Conservation (phyloP, 2,113 vertebrate genomes). For the Pelecanus crispus region DNA sequence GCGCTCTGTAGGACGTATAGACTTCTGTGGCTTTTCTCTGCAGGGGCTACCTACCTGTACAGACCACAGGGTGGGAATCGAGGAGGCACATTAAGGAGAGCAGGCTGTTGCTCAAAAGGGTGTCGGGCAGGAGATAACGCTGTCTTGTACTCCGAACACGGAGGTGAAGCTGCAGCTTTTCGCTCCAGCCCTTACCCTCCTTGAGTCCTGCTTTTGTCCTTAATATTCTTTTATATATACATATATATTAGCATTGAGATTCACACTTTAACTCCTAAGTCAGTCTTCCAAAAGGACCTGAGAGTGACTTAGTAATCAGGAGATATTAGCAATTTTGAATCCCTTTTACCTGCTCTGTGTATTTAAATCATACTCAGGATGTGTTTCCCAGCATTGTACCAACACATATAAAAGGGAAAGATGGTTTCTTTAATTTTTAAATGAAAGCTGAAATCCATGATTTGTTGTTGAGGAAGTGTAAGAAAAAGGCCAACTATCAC, state of each 20-base stretch:
- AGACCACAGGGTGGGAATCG: not conserved
- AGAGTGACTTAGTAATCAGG: not conserved
- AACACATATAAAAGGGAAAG: not conserved
- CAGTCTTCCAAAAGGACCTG: not conserved
- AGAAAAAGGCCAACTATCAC: not conserved
- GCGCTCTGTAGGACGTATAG: not conserved
- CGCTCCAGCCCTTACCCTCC: not conserved
- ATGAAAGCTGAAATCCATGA: not conserved
- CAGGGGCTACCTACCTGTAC: not conserved
- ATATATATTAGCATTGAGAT: not conserved
- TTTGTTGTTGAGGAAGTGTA: not conserved
- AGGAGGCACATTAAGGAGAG: not conserved
- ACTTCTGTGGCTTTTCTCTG: not conserved
- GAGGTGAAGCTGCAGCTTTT: not conserved
- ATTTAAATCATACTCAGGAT: not conserved
- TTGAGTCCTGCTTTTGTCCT: not conserved
- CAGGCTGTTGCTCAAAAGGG: not conserved
- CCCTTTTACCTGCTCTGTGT: not conserved
- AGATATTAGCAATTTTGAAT: not conserved
- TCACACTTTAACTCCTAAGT: not conserved
- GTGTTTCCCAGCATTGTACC: not conserved
- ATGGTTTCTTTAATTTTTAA: not conserved
- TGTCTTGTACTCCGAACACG: not conserved
- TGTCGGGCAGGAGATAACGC: rapidly evolving
- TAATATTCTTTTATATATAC: not conserved